Base-by-base conservation (phyloP, 2,888 invertebrate species). In the Pharmacophagus antenor region DNA sequence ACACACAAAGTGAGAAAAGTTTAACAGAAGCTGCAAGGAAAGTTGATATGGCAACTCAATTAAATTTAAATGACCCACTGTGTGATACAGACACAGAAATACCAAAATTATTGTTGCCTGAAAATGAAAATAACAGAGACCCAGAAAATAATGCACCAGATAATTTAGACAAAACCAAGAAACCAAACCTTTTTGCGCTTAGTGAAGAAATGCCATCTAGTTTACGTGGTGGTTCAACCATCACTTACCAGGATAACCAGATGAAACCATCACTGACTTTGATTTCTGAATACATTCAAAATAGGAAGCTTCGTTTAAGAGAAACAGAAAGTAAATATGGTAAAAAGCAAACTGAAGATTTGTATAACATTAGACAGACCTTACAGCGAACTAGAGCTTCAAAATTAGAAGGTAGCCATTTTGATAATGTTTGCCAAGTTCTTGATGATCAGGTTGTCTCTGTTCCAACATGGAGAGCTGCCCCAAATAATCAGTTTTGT, bases 171-270 rank as follows among this genome's bases (percentile, higher is more conserved):
- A 80, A 78, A 65, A 79, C 64, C 62, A 84, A 77, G 68, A 77
- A 72, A 64, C 61, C 74, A 2, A 82, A 90, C 66, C 69, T 90
- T 48, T 90, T 90, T 82, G 88, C 89, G 10, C 63, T 88, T 3
- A 90, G 90, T 66, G 81, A 84, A 58, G 89, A 89, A 70, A 90
- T 90, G 89, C 88, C 86, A 12, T 77, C 80, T 17, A 85, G 84
- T 63, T 72, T 90, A 62, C 72, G 84, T 20, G 84, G 84, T 17
- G 78, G 79, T 3, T 57, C 71, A 12, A 68, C 67, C 8, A 69
- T 68, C 44, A 65, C 66, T 22, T 59, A 70, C 22, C 76, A 70
- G 59, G 74, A 69, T 59, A 63, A 65, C 20, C 68, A 72, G 42
- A 49, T 68, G 0, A 82, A 77, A 65, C 73, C 85, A 10, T 82